Evolutionary conservation across 1,140 invertebrate genomes (phyloP), one percentile per base, ranked within the genome.

Genomic region (Amphibalanus amphitrite): DNA sequence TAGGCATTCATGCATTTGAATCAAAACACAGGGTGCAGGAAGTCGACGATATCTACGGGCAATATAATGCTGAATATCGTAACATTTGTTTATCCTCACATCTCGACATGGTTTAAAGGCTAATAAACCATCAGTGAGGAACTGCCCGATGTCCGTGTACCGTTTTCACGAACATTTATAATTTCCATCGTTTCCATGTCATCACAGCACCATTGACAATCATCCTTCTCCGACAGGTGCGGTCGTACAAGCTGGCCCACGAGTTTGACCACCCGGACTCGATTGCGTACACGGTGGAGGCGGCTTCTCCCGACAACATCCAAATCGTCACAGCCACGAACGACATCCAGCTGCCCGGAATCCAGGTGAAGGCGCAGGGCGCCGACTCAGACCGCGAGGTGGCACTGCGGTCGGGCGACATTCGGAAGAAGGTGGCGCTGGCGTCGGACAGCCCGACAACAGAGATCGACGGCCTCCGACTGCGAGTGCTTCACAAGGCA

Each of bases 181-280:
- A n/a, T n/a, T n/a, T n/a, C n/a, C n/a, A n/a, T n/a, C n/a, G n/a
- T n/a, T n/a, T n/a, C n/a, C n/a, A n/a, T n/a, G n/a, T n/a, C n/a
- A n/a, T n/a, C n/a, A n/a, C n/a, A n/a, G n/a, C n/a, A n/a, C n/a
- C n/a, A n/a, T n/a, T 38, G 4, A 38, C 33, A 38, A 38, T 15
- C 33, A 38, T 15, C 15, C 33, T 15, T 38, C 4, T 38, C 88
- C 91, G n/a, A 74, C 93, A 94, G 86, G 71, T 73, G 6, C 47
- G 47, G 17, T 59, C 47, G 13, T 59, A 59, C 47, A 59, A 59
- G 47, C 47, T 59, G 6, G 47, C 47, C 10, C 47, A 59, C 47
- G 47, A 59, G 20, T 59, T 59, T 20, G 28, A 74, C 29, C 29
- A 69, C 10, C 20, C 68, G 1, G 69, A 72, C 29, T 23, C 67